Base-by-base conservation (phyloP, 2,113 vertebrate species). In the Colossoma macropomum region DNA sequence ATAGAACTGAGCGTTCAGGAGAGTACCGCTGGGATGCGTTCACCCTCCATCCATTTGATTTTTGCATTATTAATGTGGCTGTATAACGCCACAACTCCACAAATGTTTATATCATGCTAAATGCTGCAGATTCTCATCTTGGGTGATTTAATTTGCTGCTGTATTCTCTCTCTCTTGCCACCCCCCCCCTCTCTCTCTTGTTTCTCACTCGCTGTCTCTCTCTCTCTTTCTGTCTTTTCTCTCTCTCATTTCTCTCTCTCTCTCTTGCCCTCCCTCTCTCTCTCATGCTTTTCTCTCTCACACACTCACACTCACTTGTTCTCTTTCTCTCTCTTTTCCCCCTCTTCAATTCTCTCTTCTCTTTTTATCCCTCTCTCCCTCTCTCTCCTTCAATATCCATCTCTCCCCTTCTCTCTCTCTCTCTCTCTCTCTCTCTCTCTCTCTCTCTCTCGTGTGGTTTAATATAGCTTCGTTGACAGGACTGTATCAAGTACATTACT, bases 21-120 rank as follows among this genome's bases (percentile, higher is more conserved):
- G n/a, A 81, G 23, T 23, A 62, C 54, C 65, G 56, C 59, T 7
- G 27, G 56, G 54, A 30, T 45, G 38, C 17, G 38, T 81, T 80
- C 59, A 45, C 23, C 34, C 59, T 65, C 41, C 45, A 52, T 34
- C 12, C 34, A 25, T 15, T 65, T 41, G 8, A 17, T 73, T 52
- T 71, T 38, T 65, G 62, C 7, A 74, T 65, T 52, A 65, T 65
- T 74, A 34, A 74, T 74, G 70, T 3, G 11, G 52, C 23, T 52
- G 10, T 81, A 80, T 45, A 45, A 59, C 34, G 28, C 15, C 77
- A 34, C 9, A 2, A 70, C 50, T 79, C 28, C 12, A 27, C 52
- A 45, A 15, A 34, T 34, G 7, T 62, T 4, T 25, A 23, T 52
- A 32, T 32, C 28, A 48, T 81, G 19, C 27, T 48, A 45, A 63